Evolutionary conservation across 2,888 invertebrate species (phyloP).

Genomic region (Tortrix viridana): DNA sequence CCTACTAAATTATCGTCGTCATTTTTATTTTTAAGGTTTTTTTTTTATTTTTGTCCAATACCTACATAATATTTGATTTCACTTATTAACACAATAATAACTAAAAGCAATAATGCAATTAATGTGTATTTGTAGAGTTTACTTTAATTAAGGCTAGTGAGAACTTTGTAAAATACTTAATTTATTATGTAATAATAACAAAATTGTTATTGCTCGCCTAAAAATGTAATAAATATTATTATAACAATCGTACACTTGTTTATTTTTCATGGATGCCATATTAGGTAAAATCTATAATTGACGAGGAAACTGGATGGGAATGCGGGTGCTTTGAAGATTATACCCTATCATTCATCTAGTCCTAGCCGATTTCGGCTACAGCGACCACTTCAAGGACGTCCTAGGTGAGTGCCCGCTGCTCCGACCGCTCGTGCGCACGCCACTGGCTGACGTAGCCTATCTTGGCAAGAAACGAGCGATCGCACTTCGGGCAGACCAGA

Average conservation of each 20-base stretch:
- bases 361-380: no score
- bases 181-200: constrained; percentile 47
- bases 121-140: constrained; percentile 40
- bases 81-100: constrained; percentile 17
- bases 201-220: constrained; percentile 41
- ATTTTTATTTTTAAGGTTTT: not conserved
- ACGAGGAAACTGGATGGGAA: no score
- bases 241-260: not conserved
- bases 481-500: no score
- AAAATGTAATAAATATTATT: constrained; percentile 12
- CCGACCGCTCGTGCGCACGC: no score
- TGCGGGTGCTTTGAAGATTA: no score
- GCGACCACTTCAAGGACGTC: no score
- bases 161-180: constrained; percentile 56
- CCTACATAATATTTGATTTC: not conserved
- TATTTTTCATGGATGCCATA: not conserved
- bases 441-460: no score
- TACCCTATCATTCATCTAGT: no score
- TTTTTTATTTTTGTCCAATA: not conserved
- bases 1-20: no score
- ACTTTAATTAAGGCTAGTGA: constrained; percentile 75
- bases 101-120: constrained; percentile 45
- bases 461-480: no score
- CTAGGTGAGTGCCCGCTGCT: no score
- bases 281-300: no score